Conservation (phyloP, 2,797 vertebrate species). For the Simalia tracyae region DNA sequence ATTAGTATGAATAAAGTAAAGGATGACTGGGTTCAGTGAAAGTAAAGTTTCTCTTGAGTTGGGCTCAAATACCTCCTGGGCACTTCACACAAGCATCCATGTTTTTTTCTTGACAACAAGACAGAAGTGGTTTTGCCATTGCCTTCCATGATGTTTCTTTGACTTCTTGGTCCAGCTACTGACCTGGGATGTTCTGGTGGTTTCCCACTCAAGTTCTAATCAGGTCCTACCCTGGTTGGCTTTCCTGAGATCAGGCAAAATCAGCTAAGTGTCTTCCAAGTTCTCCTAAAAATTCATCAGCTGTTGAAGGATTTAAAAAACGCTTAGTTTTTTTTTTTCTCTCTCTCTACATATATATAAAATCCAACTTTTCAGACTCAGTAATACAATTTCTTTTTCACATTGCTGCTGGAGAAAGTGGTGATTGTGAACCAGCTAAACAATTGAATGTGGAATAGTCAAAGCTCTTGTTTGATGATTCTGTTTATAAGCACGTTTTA, state of each 20-base stretch:
- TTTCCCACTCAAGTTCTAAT: background rate
- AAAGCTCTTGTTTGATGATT: background rate
- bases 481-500: background rate
- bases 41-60: background rate
- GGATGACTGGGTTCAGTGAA: background rate
- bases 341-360: background rate
- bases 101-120: background rate
- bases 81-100: background rate
- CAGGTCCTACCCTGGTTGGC: background rate
- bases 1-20: background rate
- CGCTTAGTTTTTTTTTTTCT: no score
- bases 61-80: background rate
- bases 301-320: no score
- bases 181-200: background rate
- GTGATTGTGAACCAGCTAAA: background rate
- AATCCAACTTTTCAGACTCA: background rate
- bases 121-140: background rate
- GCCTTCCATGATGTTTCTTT: background rate
- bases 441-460: background rate
- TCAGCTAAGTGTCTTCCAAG: background rate
- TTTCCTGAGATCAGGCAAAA: background rate
- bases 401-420: background rate
- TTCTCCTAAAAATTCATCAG: background rate
- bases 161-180: background rate
- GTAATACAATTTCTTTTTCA: background rate